Conservation (phyloP, 2,888 invertebrate genomes). For the Ophion ventricosus region DNA sequence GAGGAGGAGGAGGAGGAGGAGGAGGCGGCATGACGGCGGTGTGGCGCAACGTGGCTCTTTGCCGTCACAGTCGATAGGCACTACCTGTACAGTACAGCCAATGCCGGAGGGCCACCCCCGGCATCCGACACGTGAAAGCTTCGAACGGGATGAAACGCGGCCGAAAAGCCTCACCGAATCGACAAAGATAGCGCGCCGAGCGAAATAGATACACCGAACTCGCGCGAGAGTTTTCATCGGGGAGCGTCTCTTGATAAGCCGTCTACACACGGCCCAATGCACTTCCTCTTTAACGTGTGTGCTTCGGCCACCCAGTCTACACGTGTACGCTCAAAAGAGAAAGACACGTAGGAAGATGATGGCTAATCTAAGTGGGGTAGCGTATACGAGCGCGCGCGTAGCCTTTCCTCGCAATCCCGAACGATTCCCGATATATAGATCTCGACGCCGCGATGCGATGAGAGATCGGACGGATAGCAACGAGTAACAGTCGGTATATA, state of each 20-base stretch:
- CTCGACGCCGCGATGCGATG: constrained; percentile 42
- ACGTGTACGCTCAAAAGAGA: constrained; percentile 14
- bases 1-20: neutral
- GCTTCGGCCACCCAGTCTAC: neutral
- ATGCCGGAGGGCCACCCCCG: constrained; percentile 9
- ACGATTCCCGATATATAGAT: constrained; percentile 56
- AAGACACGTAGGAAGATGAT: constrained; percentile 6
- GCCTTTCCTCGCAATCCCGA: constrained; percentile 48
- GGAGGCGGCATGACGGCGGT: neutral
- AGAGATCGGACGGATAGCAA: constrained; percentile 26
- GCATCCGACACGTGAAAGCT: constrained; percentile 74
- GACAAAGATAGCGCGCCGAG: constrained; percentile 69
- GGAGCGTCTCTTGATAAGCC: constrained; percentile 42
- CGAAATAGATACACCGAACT: constrained; percentile 32
- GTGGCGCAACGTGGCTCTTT: neutral
- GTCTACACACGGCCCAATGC: constrained; percentile 25
- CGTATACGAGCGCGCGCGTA: constrained; percentile 12
- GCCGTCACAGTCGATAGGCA: constrained; percentile 14
- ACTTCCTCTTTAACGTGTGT: constrained; percentile 34
- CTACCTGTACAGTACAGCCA: neutral
- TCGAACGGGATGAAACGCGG: constrained; percentile 74
- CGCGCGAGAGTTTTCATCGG: constrained; percentile 30
- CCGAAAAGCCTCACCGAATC: constrained; percentile 71
- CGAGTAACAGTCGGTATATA: constrained; percentile 23
- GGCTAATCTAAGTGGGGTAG: constrained; percentile 52